A percentile compares a stretch with the other conserved stretches of the same genome.
Evolutionary conservation across 2,113 vertebrate species (phyloP).

Genomic region (Misgurnus anguillicaudatus): DNA sequence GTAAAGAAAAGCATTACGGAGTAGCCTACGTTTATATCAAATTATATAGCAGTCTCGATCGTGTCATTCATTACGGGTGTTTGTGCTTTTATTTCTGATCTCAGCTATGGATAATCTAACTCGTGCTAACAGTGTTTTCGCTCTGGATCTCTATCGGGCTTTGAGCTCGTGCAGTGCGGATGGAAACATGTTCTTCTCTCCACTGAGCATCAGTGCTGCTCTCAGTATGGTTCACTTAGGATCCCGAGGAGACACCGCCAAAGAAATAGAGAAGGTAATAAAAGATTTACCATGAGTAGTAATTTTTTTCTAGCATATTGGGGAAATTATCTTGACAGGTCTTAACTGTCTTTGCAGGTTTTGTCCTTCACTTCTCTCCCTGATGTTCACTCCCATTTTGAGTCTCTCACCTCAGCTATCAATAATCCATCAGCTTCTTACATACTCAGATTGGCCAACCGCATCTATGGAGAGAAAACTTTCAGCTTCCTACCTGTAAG

Average conservation of each 20-base stretch:
- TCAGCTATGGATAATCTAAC: constrained; percentile 76
- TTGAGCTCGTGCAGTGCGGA: constrained; percentile 61
- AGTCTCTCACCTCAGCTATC: constrained; percentile 75
- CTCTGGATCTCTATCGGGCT: constrained; percentile 77
- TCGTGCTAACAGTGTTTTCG: constrained; percentile 78
- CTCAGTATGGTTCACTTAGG: constrained; percentile 87
- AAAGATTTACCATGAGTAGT: no score
- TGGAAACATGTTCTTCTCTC: constrained; percentile 82
- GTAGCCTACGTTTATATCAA: no score
- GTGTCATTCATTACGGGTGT: neutral
- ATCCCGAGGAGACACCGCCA: constrained; percentile 74
- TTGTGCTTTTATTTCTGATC: neutral
- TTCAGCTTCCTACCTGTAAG: constrained; percentile 81
- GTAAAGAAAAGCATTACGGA: no score
- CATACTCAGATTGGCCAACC: constrained; percentile 82
- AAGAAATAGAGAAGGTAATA: constrained; percentile 84
- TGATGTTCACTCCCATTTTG: constrained; percentile 79
- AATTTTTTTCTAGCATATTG: no score
- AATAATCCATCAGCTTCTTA: constrained; percentile 77
- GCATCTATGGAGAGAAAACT: constrained; percentile 86
- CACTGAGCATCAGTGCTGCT: constrained; percentile 84
- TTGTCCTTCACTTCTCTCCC: constrained; percentile 74
- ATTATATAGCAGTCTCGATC: no score
- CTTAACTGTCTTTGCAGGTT: constrained; percentile 64
- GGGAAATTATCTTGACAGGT: neutral